Evolutionary conservation across 2,797 vertebrate genomes (phyloP), one percentile per base, ranked within the genome.

Genomic region (Etheostoma nigrum): DNA sequence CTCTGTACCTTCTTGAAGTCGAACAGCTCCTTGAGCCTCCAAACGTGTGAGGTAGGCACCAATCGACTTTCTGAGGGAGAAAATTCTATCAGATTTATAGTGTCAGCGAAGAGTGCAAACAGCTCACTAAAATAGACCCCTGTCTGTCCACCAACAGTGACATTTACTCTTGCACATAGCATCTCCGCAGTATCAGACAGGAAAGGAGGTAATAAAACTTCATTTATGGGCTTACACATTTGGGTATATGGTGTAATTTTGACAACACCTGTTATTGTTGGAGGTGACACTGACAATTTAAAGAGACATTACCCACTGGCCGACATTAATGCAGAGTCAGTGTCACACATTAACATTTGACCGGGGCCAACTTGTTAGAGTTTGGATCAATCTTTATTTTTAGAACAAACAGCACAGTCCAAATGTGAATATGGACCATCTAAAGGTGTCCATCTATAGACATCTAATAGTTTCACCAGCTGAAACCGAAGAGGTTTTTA

Each of bases 81-180:
- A 85, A 86, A 88, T 83, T 89, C 76, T 87, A 83, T 89, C 80
- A 81, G 72, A 91, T 95, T 94, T 95, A 94, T 95, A 93, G 91
- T 81, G 85, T 85, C 84, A 79, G 79, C 71, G 78, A 55, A 79
- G 76, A 85, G 84, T 78, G 85, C 82, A 81, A 90, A 88, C 66
- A 57, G 79, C 82, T 86, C 69, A 88, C 92, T 75, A 88, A 94
- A 95, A 95, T 94, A 95, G 90, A 83, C 76, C 71, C 55, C 25
- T 74, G 67, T 54, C 78, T 12, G 81, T 83, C 77, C 72, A 64
- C 72, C 78, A 65, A 23, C 74, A 64, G 62, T 89, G 88, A 81
- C 89, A 88, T 91, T 90, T 81, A 76, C 81, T 76, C 67, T 77
- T 84, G 78, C 68, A 68, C 79, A 84, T 79, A 85, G 79, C 83